Percentiles rank a stretch among this genome's conserved stretches.
Evolutionary conservation across 2,797 vertebrate species (phyloP).

Genomic region (Etheostoma nigrum): DNA sequence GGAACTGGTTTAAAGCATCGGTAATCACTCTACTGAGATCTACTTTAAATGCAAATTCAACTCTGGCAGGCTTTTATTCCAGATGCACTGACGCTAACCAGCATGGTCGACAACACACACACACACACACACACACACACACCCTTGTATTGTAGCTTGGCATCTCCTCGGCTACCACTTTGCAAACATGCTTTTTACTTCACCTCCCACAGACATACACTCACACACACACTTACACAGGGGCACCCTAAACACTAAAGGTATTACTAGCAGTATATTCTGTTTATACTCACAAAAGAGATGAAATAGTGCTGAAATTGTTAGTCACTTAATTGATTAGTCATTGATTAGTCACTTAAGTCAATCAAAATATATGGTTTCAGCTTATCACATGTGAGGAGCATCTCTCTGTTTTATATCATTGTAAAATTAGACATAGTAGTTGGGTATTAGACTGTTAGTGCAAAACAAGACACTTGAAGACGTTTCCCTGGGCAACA

Average conservation of each 20-base stretch:
- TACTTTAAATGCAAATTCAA: constrained; percentile 51
- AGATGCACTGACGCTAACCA: constrained; percentile 22
- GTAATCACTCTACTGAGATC: constrained; percentile 28
- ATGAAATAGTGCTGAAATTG: neutral
- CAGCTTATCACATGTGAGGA: neutral
- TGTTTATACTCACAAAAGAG: neutral
- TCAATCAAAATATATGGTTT: neutral
- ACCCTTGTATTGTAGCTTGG: neutral
- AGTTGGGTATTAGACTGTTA: neutral
- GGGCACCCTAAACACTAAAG: neutral
- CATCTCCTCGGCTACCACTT: constrained; percentile 35
- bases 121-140: neutral
- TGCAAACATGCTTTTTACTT: constrained; percentile 20
- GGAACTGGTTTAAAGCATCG: constrained; percentile 20
- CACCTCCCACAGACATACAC: constrained; percentile 14
- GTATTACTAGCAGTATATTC: neutral
- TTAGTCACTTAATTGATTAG: neutral
- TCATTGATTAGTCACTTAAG: neutral
- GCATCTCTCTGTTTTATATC: neutral
- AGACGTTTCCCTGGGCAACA: neutral
- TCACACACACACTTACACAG: constrained; percentile 1
- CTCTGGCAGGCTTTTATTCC: constrained; percentile 38
- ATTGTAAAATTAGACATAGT: neutral
- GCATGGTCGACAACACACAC: neutral
- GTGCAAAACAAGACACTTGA: neutral